Evolutionary conservation across 2,113 vertebrate genomes (phyloP).

Genomic region (Notiomystis cincta): DNA sequence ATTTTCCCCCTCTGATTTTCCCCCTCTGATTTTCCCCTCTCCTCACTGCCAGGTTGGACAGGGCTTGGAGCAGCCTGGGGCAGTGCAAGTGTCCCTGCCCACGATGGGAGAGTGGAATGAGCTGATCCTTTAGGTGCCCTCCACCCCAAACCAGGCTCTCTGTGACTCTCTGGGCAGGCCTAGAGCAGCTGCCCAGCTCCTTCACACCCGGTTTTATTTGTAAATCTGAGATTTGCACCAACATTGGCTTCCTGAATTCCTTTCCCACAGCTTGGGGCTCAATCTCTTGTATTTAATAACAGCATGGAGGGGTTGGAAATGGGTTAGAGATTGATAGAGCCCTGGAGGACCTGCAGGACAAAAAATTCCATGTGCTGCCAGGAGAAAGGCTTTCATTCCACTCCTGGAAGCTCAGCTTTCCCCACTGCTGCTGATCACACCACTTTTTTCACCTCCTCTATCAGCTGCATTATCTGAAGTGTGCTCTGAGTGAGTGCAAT

Average conservation of each 20-base stretch:
- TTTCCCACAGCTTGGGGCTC: not conserved
- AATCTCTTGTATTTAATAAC: not conserved
- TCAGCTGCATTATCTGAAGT: conserved; percentile 20
- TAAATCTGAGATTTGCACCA: not conserved
- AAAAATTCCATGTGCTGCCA: not conserved
- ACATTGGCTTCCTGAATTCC: not conserved
- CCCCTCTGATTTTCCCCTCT: too few relatives aligned
- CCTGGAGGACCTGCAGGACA: not conserved
- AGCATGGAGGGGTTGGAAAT: rapidly evolving
- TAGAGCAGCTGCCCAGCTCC: not conserved
- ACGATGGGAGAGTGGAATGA: rapidly evolving
- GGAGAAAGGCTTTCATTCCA: rapidly evolving
- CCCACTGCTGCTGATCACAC: not conserved
- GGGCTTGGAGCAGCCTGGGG: not conserved
- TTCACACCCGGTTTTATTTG: not conserved
- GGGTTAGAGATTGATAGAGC: not conserved
- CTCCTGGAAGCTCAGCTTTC: not conserved
- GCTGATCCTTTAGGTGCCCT: not conserved
- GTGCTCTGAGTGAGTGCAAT: not conserved
- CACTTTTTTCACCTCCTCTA: not conserved
- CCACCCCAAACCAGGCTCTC: not conserved
- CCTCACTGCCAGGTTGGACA: too few relatives aligned
- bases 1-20: too few relatives aligned
- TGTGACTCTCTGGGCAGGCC: not conserved
- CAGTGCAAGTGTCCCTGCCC: not conserved